Conservation (phyloP, 1,140 invertebrate genomes). For the Drosophila tristis region DNA sequence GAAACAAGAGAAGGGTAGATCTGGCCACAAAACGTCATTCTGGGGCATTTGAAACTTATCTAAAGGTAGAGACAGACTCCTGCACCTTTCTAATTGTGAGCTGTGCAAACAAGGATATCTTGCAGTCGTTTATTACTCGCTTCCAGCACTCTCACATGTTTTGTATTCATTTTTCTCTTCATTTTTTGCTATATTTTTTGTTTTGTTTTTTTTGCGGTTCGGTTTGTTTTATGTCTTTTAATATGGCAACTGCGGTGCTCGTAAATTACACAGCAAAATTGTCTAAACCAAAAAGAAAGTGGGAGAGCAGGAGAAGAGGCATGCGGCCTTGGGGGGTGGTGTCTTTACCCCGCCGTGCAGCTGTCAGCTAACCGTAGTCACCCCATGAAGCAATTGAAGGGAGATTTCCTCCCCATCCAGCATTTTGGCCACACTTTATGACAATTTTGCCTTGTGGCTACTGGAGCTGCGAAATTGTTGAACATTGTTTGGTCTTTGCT, state of each 20-base stretch:
- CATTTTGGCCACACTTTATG: conserved; percentile 65
- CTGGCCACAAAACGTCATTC: too few species aligned
- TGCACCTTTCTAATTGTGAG: too few species aligned
- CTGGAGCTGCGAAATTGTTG: conserved; percentile 30
- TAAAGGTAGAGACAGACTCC: too few species aligned
- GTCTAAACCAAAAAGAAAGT: conserved; percentile 22
- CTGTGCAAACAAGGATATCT: too few species aligned
- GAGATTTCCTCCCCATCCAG: conserved; percentile 11
- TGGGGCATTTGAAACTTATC: too few species aligned
- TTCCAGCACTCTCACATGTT: too few species aligned
- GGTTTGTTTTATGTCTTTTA: conserved; percentile 73
- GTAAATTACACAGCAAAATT: conserved; percentile 66
- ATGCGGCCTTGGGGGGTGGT: conserved; percentile 4
- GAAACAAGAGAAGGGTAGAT: too few species aligned
- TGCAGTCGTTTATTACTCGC: too few species aligned
- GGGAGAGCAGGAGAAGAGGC: background rate
- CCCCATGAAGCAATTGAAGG: conserved; percentile 46
- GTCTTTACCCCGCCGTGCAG: conserved; percentile 43
- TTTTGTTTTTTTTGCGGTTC: conserved; percentile 15
- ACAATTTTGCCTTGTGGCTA: conserved; percentile 27
- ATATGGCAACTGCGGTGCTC: conserved; percentile 70
- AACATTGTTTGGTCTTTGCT: conserved; percentile 23
- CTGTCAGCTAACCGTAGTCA: conserved; percentile 66
- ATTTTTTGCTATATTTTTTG: conserved; percentile 4
- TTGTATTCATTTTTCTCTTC: too few species aligned